phyloP scores from a whole-genome alignment of 2,797 vertebrate genomes.

The Siniperca obscura region DNA sequence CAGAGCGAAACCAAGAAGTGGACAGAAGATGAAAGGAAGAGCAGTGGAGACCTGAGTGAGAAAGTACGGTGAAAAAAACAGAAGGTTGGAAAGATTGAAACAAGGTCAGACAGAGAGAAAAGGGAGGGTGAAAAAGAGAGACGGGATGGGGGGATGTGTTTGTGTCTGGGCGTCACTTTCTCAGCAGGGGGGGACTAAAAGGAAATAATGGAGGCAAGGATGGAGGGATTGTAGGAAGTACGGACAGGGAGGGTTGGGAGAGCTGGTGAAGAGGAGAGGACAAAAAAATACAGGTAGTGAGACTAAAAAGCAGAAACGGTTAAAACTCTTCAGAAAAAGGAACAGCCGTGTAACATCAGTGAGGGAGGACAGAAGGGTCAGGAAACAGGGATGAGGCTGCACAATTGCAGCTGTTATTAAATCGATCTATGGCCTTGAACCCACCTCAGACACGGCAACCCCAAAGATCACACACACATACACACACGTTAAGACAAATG shows the following conservation, averaged over 20 bases:
- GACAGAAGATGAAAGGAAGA: conserved; percentile 77
- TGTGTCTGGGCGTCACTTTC: conserved; percentile 82
- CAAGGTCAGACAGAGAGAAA: conserved; percentile 82
- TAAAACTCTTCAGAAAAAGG: conserved; percentile 28
- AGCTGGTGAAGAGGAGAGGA: conserved; percentile 18
- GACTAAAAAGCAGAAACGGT: conserved; percentile 27
- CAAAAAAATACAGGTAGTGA: conserved; percentile 32
- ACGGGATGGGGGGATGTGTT: conserved; percentile 52
- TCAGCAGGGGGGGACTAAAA: conserved; percentile 80
- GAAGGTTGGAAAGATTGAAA: conserved; percentile 77
- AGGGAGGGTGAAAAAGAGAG: conserved; percentile 65
- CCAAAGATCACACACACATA: conserved; percentile 13
- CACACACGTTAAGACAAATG: conserved; percentile 25
- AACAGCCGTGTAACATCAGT: background rate
- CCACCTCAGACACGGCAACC: conserved; percentile 47
- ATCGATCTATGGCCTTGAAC: conserved; percentile 65
- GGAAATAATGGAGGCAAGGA: conserved; percentile 79
- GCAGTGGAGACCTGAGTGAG: conserved; percentile 67
- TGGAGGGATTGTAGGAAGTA: conserved; percentile 53
- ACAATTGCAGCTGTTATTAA: conserved; percentile 64
- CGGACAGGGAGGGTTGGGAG: conserved; percentile 36
- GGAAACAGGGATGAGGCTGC: conserved; percentile 45
- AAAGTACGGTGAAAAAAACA: conserved; percentile 60
- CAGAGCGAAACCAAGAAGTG: conserved; percentile 81
- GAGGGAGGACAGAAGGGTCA: conserved; percentile 48